Base-by-base conservation (phyloP, 1,140 invertebrate genomes). In the Drosophila prosaltans region DNA sequence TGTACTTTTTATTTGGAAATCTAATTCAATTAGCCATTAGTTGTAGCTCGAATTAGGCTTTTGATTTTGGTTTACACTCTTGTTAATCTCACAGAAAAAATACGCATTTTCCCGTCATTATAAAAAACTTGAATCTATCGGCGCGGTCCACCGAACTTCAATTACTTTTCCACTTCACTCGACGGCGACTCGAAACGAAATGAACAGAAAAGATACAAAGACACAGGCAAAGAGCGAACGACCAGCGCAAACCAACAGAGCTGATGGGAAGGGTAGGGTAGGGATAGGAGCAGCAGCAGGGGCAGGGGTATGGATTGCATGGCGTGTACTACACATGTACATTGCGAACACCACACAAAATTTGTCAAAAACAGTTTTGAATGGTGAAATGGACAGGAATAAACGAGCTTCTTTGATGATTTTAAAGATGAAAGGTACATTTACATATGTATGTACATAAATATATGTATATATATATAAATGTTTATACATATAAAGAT, bases 111-210 rank as follows among this genome's bases (percentile, higher is more conserved):
- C 6, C 45, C 45, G 28, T 30, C 28, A 30, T 30, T 30, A 30
- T 30, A 2, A 51, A 51, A 48, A 32, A 55, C 30, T 26, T 24
- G 68, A 78, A 81, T 85, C 68, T 69, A 64, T 63, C 62, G 57
- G 65, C 62, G 57, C 70, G 45, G 69, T 36, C 65, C 61, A 57
- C 60, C 39, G 67, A 61, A 72, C 55, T 65, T 59, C 48, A 63
- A 11, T 65, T 64, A 60, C 72, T 65, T 88, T 51, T 51, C 45
- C 24, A 51, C 45, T 51, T 82, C 54, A 73, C 83, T 83, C 73
- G 54, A 30, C 70, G 80, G 71, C 51, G 51, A 72, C 69, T 77
- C 59, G 41, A 39, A 62, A 32, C 51, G 76, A 69, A 88, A 66
- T 78, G 80, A 77, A 81, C 60, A 62, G 54, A 70, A 61, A 39